phyloP scores from a whole-genome alignment of 2,888 invertebrate genomes.

The Calliopum simillimum region DNA sequence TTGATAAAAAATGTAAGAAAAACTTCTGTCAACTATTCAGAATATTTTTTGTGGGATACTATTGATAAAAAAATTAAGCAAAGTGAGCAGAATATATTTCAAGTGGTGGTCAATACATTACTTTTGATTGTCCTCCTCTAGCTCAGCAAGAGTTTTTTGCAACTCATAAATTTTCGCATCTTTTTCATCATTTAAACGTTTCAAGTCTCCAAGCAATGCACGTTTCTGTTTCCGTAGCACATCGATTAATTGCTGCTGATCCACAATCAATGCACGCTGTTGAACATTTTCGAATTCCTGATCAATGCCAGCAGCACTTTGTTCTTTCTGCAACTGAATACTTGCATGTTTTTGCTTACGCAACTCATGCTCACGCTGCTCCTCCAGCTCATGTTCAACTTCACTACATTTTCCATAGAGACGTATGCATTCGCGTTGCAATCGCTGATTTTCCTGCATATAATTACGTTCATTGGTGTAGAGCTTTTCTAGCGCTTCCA shows the following conservation, averaged over 20 bases:
- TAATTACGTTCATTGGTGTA: slow-evolving; percentile 64
- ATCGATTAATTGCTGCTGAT: slow-evolving; percentile 60
- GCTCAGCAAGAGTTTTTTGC: slow-evolving; percentile 54
- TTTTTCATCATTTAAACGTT: slow-evolving; percentile 54
- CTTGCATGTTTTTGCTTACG: background rate
- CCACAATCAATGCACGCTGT: slow-evolving; percentile 53
- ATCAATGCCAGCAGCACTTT: background rate
- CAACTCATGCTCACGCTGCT: slow-evolving; percentile 41
- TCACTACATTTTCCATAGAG: slow-evolving; percentile 56
- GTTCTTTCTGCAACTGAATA: background rate
- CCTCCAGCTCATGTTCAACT: slow-evolving; percentile 52
- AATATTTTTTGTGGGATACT: too few relatives aligned
- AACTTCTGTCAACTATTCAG: too few relatives aligned
- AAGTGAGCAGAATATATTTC: too few relatives aligned
- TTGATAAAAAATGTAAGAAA: too few relatives aligned
- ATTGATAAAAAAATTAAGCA: too few relatives aligned
- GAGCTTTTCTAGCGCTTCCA: slow-evolving; percentile 62
- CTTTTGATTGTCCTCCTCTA: slow-evolving; percentile 61
- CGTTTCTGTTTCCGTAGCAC: slow-evolving; percentile 63
- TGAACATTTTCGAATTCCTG: slow-evolving; percentile 56
- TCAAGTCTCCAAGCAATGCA: slow-evolving; percentile 57
- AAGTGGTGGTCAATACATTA: too few relatives aligned
- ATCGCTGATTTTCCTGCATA: slow-evolving; percentile 61
- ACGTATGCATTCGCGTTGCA: slow-evolving; percentile 59
- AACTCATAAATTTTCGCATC: slow-evolving; percentile 56